Base-by-base conservation (phyloP, 2,888 invertebrate genomes). In the Frankliniella fusca region DNA sequence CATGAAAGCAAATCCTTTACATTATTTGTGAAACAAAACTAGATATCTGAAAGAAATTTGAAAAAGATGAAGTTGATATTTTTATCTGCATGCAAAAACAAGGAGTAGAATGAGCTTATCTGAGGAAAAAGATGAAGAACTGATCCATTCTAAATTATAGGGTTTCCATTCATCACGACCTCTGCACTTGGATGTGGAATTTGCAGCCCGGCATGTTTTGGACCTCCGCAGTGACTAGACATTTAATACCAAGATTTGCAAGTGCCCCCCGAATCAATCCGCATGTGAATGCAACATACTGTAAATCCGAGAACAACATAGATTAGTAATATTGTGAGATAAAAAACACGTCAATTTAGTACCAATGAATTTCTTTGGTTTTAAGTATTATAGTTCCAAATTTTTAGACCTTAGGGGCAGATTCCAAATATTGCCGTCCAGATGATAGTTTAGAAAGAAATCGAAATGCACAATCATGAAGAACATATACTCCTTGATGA, bases 401-500 rank as follows among this genome's bases (percentile, higher is more conserved):
- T 20, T 15, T 18, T 20, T 15, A 15, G 89, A 95, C 93, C 89
- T 95, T 93, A 1, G 97, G 97, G 80, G 97, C 97, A 88, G 93
- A 92, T 87, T 97, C 96, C 84, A 98, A 90, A 88, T 97, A 98
- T 86, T 99, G 98, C 86, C 95, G 93, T 8, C 95, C 94, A 85
- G 92, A 93, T 3, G 97, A 96, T 85, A 99, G 93, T 86, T 94
- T 95, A 15, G 94, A 93, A 10, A 99, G 90, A 86, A 98, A 95
- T 83, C 96, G 91, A 88, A 99, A 99, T 83, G 94, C 93, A 89
- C 97, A 98, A 88, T 99, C 99, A 88, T 98, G 97, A 28, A 99
- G 90, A 15, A 99, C 98, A 90, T 99, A 99, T 81, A 98, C 96
- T 15, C 99, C 99, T 89, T 98, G 95, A 88, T 99, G 98, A 89